Conservation (phyloP, 2,113 vertebrate genomes). For the Gobio gobio region DNA sequence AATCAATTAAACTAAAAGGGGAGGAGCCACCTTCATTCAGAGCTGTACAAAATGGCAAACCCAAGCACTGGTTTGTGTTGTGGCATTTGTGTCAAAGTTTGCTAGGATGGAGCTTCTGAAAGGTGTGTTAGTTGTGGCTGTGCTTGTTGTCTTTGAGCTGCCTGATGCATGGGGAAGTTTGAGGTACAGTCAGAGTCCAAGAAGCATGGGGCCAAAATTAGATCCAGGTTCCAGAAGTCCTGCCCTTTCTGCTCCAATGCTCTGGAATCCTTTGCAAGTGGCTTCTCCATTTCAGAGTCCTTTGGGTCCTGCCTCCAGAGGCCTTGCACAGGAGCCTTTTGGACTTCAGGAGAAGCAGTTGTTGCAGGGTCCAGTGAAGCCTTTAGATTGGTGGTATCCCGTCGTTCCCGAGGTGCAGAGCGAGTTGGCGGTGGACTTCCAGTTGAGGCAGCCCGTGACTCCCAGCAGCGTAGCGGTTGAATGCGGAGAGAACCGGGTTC, state of each 20-base stretch:
- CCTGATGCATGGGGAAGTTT: neutral
- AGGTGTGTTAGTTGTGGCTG: neutral
- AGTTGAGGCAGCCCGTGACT: slow-evolving; percentile 30
- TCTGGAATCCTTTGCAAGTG: neutral
- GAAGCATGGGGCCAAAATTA: no score
- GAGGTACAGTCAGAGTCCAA: neutral
- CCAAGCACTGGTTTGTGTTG: rapidly evolving
- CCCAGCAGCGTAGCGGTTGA: slow-evolving; percentile 40
- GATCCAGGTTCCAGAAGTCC: neutral
- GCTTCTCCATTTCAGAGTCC: no score
- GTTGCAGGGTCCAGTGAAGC: slow-evolving; percentile 10
- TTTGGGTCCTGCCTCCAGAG: no score
- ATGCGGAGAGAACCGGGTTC: slow-evolving; percentile 56
- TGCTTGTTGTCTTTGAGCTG: neutral
- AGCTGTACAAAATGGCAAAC: neutral
- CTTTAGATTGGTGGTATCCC: slow-evolving; percentile 59
- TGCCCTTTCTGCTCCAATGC: no score
- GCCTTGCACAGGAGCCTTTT: no score
- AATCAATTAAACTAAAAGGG: neutral
- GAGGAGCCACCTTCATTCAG: neutral
- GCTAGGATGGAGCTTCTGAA: no score
- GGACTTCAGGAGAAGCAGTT: slow-evolving; percentile 27
- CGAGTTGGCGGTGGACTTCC: slow-evolving; percentile 33
- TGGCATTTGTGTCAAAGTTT: no score
- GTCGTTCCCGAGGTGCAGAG: slow-evolving; percentile 29